Evolutionary conservation across 2,888 invertebrate species (phyloP).

Genomic region (Chesias legatella): DNA sequence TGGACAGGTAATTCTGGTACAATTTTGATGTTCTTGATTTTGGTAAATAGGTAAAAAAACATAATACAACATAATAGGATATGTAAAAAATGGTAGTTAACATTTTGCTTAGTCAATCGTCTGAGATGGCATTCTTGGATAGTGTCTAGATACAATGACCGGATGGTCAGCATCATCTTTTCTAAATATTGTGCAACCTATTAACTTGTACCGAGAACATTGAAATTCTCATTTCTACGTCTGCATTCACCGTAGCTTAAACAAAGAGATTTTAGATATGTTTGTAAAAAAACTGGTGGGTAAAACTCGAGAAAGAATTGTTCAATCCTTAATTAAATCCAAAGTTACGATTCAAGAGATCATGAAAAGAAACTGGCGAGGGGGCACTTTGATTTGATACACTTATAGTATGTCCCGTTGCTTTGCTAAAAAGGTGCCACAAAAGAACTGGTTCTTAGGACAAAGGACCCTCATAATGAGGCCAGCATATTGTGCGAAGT

Average conservation of each 20-base stretch:
- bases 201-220: slow-evolving; percentile 17
- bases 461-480: slow-evolving; percentile 78
- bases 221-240: slow-evolving; percentile 17
- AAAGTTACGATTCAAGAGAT: slow-evolving; percentile 60
- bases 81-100: neutral
- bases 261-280: slow-evolving; percentile 18
- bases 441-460: slow-evolving; percentile 77
- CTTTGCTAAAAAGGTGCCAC: slow-evolving; percentile 57
- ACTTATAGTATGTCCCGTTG: slow-evolving; percentile 70
- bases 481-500: slow-evolving; percentile 74
- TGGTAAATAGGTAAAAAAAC: no score
- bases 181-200: slow-evolving; percentile 18
- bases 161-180: slow-evolving; percentile 21
- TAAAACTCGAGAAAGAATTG: slow-evolving; percentile 18
- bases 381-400: slow-evolving; percentile 76
- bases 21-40: no score
- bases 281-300: slow-evolving; percentile 4
- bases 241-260: slow-evolving; percentile 8
- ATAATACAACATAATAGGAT: no score
- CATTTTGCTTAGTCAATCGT: slow-evolving; percentile 16
- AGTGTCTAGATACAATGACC: slow-evolving; percentile 22
- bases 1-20: no score
- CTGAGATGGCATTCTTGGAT: slow-evolving; percentile 17
- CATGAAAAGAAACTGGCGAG: slow-evolving; percentile 62
- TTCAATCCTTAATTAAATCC: slow-evolving; percentile 46